Conservation (phyloP, 2,113 vertebrate genomes). For the Strix uralensis region DNA sequence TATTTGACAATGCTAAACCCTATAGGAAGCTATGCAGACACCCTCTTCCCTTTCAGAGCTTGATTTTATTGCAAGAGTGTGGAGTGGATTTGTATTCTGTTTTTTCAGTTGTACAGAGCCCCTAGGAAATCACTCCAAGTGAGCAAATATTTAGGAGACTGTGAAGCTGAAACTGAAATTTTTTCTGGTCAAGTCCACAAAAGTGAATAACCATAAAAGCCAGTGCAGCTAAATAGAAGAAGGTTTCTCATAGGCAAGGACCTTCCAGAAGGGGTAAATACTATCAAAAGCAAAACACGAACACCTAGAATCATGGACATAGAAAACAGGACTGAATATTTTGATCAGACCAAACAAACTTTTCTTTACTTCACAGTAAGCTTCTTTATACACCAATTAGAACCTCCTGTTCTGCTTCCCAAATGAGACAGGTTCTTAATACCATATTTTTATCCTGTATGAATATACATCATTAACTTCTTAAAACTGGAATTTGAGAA, state of each 20-base stretch:
- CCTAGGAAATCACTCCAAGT: background rate
- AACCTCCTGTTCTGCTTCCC: background rate
- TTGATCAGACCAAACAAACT: background rate
- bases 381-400: background rate
- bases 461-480: background rate
- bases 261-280: slow-evolving; percentile 13
- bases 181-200: background rate
- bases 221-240: background rate
- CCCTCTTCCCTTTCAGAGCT: background rate
- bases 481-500: background rate
- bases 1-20: background rate
- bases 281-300: slow-evolving; percentile 2
- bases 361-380: background rate
- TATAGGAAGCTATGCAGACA: background rate
- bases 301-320: background rate
- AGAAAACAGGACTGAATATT: background rate
- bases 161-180: background rate
- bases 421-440: background rate
- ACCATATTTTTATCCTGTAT: background rate
- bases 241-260: background rate
- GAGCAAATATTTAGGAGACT: background rate
- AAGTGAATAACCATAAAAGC: background rate
- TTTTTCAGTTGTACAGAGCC: background rate
- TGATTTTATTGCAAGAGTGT: background rate
- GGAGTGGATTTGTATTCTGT: background rate